phyloP scores from a whole-genome alignment of 2,113 vertebrate genomes.

The Heterocephalus glaber region DNA sequence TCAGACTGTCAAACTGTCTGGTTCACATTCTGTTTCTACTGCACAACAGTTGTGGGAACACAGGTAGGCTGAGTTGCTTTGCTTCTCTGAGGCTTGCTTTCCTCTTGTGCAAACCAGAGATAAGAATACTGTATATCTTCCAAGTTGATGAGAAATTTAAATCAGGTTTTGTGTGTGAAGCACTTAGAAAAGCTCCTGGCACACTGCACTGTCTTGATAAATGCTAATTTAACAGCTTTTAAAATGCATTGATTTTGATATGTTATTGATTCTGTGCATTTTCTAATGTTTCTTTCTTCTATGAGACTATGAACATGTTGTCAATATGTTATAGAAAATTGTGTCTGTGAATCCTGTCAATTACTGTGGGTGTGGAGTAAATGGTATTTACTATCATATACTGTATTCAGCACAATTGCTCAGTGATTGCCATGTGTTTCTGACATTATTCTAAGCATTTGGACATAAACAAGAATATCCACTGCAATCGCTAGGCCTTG shows the following conservation, averaged over 20 bases:
- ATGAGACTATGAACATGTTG: neutral
- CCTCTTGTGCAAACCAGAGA: neutral
- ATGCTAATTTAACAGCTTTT: neutral
- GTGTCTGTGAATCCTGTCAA: neutral
- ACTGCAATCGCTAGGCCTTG: neutral
- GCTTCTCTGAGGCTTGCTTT: neutral
- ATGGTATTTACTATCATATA: neutral
- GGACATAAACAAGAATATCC: neutral
- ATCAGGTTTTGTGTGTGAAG: neutral
- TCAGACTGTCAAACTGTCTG: neutral
- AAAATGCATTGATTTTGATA: neutral
- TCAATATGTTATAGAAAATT: neutral
- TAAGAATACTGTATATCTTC: neutral
- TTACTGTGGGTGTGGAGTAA: neutral
- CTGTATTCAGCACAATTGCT: neutral
- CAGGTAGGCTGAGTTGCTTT: neutral
- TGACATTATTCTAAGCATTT: neutral
- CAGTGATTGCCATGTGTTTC: neutral
- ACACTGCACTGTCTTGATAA: neutral
- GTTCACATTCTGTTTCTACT: neutral
- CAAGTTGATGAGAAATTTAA: neutral
- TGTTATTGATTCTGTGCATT: neutral
- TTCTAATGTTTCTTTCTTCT: neutral
- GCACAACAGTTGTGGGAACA: neutral
- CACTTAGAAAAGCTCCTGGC: neutral